Conservation (phyloP, 2,113 vertebrate species). For the Macrotus californicus region DNA sequence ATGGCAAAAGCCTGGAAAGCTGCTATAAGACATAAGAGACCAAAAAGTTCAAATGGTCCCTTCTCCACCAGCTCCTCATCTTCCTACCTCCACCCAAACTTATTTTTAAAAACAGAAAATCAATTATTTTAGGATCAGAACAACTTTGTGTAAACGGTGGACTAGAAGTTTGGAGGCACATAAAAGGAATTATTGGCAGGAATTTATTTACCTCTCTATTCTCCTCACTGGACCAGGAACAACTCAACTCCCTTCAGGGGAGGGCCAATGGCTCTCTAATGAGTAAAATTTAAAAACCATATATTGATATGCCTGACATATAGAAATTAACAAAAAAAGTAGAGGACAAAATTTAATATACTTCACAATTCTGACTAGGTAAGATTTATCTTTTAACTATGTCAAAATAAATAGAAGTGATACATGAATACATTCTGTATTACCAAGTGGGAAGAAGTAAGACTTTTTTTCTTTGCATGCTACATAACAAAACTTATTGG, state of each 20-base stretch:
- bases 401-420: conserved; percentile 14
- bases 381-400: neutral
- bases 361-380: neutral
- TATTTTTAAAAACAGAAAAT: neutral
- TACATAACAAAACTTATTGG: neutral
- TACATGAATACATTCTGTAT: neutral
- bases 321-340: neutral
- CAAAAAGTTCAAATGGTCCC: neutral
- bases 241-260: neutral
- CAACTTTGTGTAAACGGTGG: neutral
- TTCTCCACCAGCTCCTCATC: neutral
- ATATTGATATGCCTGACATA: neutral
- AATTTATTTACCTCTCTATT: neutral
- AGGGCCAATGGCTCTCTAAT: neutral
- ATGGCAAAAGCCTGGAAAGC: neutral
- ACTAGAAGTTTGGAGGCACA: neutral
- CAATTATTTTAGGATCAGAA: neutral
- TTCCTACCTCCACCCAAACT: neutral
- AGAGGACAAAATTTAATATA: neutral
- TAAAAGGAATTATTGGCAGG: neutral
- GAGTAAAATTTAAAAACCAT: neutral
- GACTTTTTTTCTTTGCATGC: neutral
- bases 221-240: neutral
- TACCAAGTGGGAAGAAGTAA: neutral
- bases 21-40: neutral